Percentiles rank a stretch among this genome's conserved stretches.
phyloP scores from a whole-genome alignment of 2,888 invertebrate genomes.

The Melanostoma scalare region DNA sequence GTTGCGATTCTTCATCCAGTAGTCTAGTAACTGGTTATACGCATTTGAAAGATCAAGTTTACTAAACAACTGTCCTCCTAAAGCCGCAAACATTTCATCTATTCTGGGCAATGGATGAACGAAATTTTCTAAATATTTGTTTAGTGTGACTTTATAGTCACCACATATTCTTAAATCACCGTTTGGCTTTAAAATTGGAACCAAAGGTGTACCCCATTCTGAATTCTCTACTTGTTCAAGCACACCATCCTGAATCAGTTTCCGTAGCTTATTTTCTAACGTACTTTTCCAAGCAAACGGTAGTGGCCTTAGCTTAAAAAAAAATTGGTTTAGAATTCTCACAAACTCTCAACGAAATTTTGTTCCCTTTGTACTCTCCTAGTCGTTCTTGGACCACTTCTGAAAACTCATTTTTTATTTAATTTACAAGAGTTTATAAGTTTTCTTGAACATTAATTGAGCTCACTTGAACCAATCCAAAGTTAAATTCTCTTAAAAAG shows the following conservation, averaged over 20 bases:
- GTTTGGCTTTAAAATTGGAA: too few species aligned
- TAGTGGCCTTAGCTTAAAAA: constrained; percentile 11
- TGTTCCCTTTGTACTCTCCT: constrained; percentile 2
- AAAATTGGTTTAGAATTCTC: constrained; percentile 14
- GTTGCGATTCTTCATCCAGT: constrained; percentile 73
- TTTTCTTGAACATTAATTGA: constrained; percentile 17
- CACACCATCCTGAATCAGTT: neutral
- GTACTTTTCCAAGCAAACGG: constrained; percentile 35
- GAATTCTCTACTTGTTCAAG: constrained; percentile 30
- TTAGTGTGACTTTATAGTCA: constrained; percentile 10
- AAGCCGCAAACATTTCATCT: too few species aligned
- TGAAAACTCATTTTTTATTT: constrained; percentile 24
- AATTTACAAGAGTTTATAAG: constrained; percentile 2
- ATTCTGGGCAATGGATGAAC: too few species aligned
- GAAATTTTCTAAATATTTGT: neutral
- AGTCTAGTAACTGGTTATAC: constrained; percentile 76
- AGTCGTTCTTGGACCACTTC: constrained; percentile 18
- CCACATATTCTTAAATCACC: neutral
- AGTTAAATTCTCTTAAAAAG: constrained; percentile 29
- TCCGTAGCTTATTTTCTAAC: constrained; percentile 25
- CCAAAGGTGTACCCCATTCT: constrained; percentile 35
- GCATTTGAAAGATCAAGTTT: constrained; percentile 59
- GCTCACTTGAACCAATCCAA: constrained; percentile 43
- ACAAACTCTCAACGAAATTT: neutral
- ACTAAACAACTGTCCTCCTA: too few species aligned